These are phyloP conservation scores for Oryzias dopingdopingensis DNA, from an alignment of 2,797 vertebrate genomes.

Conservation along the genomic window DNA sequence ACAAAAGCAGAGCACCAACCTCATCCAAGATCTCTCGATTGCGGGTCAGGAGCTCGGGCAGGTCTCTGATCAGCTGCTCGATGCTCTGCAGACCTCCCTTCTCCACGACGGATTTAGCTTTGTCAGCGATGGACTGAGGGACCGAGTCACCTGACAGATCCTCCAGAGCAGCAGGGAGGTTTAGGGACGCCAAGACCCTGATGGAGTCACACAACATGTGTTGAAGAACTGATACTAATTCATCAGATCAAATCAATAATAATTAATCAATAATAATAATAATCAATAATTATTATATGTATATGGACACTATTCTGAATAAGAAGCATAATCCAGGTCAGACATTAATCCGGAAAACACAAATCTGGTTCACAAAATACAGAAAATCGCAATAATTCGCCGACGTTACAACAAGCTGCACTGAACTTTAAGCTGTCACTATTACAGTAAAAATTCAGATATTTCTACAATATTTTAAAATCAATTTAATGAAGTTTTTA, in stretches of 20 bases:
- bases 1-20: conserved; percentile 62
- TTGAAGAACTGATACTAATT: conserved; percentile 8
- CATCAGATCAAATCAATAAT: background rate
- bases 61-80: conserved; percentile 92
- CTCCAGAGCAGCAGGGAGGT: conserved; percentile 96
- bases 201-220: conserved; percentile 9
- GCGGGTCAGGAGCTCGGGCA: conserved; percentile 92
- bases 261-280: too few relatives aligned
- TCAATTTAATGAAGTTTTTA: too few relatives aligned
- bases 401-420: too few relatives aligned
- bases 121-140: conserved; percentile 94
- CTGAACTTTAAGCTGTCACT: too few relatives aligned
- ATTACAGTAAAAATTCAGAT: too few relatives aligned
- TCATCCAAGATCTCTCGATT: conserved; percentile 97
- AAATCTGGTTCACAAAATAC: too few relatives aligned
- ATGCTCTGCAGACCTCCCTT: conserved; percentile 93
- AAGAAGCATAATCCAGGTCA: too few relatives aligned
- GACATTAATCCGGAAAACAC: too few relatives aligned
- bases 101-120: conserved; percentile 86
- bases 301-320: too few relatives aligned
- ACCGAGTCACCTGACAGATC: conserved; percentile 94
- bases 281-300: too few relatives aligned
- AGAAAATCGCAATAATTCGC: too few relatives aligned
- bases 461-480: too few relatives aligned
- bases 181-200: conserved; percentile 95